Base-by-base conservation (phyloP, 2,113 vertebrate genomes). In the Delphinus delphis region DNA sequence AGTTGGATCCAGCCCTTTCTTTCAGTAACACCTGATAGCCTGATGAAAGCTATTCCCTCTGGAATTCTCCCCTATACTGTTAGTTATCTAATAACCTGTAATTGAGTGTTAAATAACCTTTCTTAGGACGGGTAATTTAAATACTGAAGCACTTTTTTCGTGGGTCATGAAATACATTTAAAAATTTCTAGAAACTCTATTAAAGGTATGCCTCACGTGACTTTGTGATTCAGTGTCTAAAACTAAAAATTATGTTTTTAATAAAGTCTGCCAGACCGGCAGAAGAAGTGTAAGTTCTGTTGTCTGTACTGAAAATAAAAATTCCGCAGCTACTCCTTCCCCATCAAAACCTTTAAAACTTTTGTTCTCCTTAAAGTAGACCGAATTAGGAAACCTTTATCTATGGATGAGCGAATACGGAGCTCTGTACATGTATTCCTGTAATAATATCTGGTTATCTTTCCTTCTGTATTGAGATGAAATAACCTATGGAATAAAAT, bases 51-150 rank as follows among this genome's bases (percentile, higher is more conserved):
- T 94, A 89, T 79, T 84, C 53, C 62, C 9, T 84, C 58, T 90
- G 44, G 62, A 95, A 93, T 81, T 94, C 62, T 96, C 18, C n/a
- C 50, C 15, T 67, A 73, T 81, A 77, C 62, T 81, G 28, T 89
- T 93, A 94, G 31, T 93, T 89, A 92, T 36, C 13, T 88, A 93
- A 92, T 91, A 73, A 60, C 36, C 92, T 93, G 33, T 68, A 74
- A 88, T 85, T 91, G n/a, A 79, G 76, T 77, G 44, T 79, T 79
- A 79, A 79, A 55, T 79, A 55, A n/a, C 76, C 50, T 79, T 79
- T 50, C 76, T 55, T 79, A 79, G 50, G 76, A 53, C 6, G 20
- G 10, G 47, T 55, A 79, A 79, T 79, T 79, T 79, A 79, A 55
- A 79, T 55, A n/a, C 31, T 79, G 50, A 79, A 79, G 50, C 31